Evolutionary conservation across 2,888 invertebrate species (phyloP).

Genomic region (Epinotia demarniana): DNA sequence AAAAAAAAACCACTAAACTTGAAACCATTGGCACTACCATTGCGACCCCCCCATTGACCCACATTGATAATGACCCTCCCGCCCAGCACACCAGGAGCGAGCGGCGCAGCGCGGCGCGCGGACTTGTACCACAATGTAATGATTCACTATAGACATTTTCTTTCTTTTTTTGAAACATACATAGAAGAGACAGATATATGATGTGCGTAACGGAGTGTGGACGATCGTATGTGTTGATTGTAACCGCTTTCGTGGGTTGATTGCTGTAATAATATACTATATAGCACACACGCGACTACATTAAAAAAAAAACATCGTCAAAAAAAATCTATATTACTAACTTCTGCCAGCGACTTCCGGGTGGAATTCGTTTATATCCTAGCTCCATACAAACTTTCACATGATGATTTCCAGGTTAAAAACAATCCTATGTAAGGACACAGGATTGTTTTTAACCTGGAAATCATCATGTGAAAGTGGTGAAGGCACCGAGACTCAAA

Average conservation of each 20-base stretch:
- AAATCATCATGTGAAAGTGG: too few species aligned
- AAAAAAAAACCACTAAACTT: too few species aligned
- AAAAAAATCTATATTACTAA: too few species aligned
- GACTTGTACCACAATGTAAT: constrained; percentile 78
- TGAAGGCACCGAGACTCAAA: too few species aligned
- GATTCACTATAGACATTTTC: constrained; percentile 77
- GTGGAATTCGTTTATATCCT: too few species aligned
- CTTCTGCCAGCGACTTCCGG: too few species aligned
- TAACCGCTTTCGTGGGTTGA: constrained; percentile 48
- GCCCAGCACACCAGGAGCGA: constrained; percentile 66
- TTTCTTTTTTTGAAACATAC: constrained; percentile 73
- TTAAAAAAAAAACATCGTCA: too few species aligned
- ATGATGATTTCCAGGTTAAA: too few species aligned
- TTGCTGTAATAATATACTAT: neutral
- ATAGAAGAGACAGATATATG: constrained; percentile 78
- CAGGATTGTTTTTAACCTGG: too few species aligned
- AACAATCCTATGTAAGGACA: too few species aligned
- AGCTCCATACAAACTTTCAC: too few species aligned
- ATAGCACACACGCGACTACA: too few species aligned
- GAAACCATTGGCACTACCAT: constrained; percentile 12
- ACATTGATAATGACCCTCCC: constrained; percentile 61
- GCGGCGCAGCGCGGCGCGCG: constrained; percentile 63
- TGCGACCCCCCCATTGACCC: constrained; percentile 41
- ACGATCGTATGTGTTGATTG: constrained; percentile 80
- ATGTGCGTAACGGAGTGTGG: constrained; percentile 83